Base-by-base conservation (phyloP, 2,888 invertebrate species). In the Lasioglossum pauxillum region DNA sequence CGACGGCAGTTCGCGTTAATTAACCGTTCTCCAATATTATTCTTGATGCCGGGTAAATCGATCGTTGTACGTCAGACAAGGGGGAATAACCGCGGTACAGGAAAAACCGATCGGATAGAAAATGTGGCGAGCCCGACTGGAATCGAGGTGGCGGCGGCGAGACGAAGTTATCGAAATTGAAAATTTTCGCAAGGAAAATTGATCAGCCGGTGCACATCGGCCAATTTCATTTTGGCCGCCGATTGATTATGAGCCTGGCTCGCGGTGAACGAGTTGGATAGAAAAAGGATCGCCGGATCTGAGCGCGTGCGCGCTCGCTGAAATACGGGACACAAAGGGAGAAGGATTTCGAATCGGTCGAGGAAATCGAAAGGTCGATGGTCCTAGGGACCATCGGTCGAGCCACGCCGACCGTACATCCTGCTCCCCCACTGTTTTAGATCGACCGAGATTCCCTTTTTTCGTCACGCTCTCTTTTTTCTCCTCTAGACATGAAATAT, bases 401-500 rank as follows among this genome's bases (percentile, higher is more conserved):
- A 76, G 27, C 78, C 19, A 53, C 14, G 31, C 16, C 46, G 16
- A 10, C 19, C 19, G 31, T 67, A 79, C 53, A 83, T 67, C 75
- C 31, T 67, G 23, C 35, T 73, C 38, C 57, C 57, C 64, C 79
- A 35, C 38, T 85, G 84, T 79, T 79, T 84, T 69, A 85, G 73
- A 85, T 85, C 79, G 67, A 23, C n/a, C 27, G 46, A 49, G 67
- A 75, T 72, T 75, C 49, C 72, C 60, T 71, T 80, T 78, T 35
- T 75, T 81, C 72, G 38, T 10, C 57, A 3, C 60, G 49, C 57
- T 80, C 76, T 12, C 53, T 82, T 57, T 78, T 57, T 31, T 41
- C 49, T 69, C 38, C 53, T 5, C 14, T 35, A 44, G 83, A 87
- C 86, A 85, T 92, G 92, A 93, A 91, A 93, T 93, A 93, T 93